These are phyloP conservation scores for Allenopithecus nigroviridis DNA, from an alignment of 2,797 vertebrate species.

Conservation along the genomic window DNA sequence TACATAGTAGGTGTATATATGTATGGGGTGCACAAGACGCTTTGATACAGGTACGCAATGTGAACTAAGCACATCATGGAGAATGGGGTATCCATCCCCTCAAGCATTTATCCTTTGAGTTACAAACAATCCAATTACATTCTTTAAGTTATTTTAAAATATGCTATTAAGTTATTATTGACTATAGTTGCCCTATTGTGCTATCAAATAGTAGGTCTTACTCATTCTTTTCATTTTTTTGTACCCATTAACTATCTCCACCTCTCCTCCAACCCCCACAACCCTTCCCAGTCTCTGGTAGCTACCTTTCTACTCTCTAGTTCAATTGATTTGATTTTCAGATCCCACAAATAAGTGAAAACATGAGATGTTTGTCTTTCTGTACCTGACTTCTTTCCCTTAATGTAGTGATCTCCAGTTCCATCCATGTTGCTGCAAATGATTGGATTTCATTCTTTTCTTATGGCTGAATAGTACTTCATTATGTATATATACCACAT, in stretches of 20 bases:
- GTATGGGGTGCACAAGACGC: background rate
- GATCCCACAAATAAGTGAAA: background rate
- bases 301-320: background rate
- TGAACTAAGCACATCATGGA: background rate
- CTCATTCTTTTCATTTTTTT: background rate
- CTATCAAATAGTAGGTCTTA: background rate
- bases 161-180: background rate
- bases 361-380: background rate
- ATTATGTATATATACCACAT: background rate
- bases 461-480: background rate
- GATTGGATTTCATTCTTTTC: background rate
- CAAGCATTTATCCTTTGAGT: background rate
- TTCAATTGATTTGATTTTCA: background rate
- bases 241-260: background rate
- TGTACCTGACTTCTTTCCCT: background rate
- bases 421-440: background rate
- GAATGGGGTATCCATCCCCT: background rate
- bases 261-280: background rate
- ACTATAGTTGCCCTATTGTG: background rate
- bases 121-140: background rate
- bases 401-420: background rate
- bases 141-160: background rate
- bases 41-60: background rate
- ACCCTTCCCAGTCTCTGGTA: background rate
- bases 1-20: background rate